Conservation (phyloP, 2,797 vertebrate genomes). For the Chlorospingus flavigularis region DNA sequence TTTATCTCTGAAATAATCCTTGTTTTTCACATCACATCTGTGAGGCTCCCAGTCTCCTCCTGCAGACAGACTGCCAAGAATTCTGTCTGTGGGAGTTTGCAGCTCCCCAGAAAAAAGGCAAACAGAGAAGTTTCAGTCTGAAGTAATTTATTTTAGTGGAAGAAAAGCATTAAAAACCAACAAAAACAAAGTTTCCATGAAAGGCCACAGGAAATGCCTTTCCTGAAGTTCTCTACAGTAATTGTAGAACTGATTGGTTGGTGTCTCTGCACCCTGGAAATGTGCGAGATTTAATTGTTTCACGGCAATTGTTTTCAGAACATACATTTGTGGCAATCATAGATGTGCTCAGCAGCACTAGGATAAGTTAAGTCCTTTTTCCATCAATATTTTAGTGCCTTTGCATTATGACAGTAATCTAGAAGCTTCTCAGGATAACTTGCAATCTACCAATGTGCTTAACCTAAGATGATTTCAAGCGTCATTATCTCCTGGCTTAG, state of each 20-base stretch:
- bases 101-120: conserved; percentile 16
- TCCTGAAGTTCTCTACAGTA: not conserved
- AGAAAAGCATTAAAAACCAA: not conserved
- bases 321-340: not conserved
- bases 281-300: not conserved
- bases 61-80: not conserved
- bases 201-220: not conserved
- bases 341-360: not conserved
- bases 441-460: not conserved
- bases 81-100: conserved; percentile 31
- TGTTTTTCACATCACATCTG: conserved; percentile 40
- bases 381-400: not conserved
- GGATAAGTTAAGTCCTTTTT: not conserved
- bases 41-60: not conserved
- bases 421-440: not conserved
- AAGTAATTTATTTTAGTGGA: conserved; percentile 14
- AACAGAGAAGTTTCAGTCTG: not conserved
- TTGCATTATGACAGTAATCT: not conserved
- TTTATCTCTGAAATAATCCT: conserved; percentile 35
- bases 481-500: not conserved
- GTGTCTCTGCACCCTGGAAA: not conserved
- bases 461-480: not conserved
- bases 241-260: not conserved
- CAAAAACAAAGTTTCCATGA: not conserved
- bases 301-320: not conserved